Conservation (phyloP, 64 coral and sea anemone species). For the Anthopleura sola region DNA sequence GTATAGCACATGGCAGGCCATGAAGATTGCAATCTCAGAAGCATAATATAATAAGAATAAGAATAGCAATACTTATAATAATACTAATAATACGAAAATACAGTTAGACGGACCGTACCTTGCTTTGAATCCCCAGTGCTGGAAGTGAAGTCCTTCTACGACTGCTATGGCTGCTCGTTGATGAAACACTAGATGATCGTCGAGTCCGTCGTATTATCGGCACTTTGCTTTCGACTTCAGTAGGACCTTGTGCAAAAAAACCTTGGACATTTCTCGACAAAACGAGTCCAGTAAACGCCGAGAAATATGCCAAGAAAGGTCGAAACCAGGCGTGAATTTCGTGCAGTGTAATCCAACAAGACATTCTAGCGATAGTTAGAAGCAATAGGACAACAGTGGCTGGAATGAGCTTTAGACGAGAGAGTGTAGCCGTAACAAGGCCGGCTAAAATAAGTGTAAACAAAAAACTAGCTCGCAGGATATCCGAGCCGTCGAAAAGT, state of each 20-base stretch:
- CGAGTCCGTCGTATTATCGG: slow-evolving; percentile 72
- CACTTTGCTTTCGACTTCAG: slow-evolving; percentile 86
- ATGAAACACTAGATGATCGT: slow-evolving; percentile 78
- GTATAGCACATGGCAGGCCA: background rate
- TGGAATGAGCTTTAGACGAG: slow-evolving; percentile 74
- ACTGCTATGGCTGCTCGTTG: slow-evolving; percentile 79
- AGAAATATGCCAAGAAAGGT: slow-evolving; percentile 88
- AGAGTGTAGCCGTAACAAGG: slow-evolving; percentile 69
- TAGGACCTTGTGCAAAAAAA: slow-evolving; percentile 56
- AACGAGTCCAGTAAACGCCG: slow-evolving; percentile 84
- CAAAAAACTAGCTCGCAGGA: slow-evolving; percentile 80
- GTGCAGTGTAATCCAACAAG: slow-evolving; percentile 84
- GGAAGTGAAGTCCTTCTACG: slow-evolving; percentile 79
- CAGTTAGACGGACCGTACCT: slow-evolving; percentile 42
- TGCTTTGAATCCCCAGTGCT: slow-evolving; percentile 78
- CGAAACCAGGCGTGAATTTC: slow-evolving; percentile 77
- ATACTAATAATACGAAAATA: slow-evolving; percentile 15
- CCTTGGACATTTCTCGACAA: slow-evolving; percentile 96
- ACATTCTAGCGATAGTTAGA: slow-evolving; percentile 69
- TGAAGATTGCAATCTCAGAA: slow-evolving; percentile 21
- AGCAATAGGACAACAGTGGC: slow-evolving; percentile 65
- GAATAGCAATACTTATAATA: slow-evolving; percentile 23
- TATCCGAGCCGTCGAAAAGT: slow-evolving; percentile 89
- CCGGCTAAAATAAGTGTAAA: slow-evolving; percentile 77
- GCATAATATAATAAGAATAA: slow-evolving; percentile 27